These are phyloP conservation scores for Nothocercus julius DNA, from an alignment of 2,113 vertebrate species.

Conservation along the genomic window DNA sequence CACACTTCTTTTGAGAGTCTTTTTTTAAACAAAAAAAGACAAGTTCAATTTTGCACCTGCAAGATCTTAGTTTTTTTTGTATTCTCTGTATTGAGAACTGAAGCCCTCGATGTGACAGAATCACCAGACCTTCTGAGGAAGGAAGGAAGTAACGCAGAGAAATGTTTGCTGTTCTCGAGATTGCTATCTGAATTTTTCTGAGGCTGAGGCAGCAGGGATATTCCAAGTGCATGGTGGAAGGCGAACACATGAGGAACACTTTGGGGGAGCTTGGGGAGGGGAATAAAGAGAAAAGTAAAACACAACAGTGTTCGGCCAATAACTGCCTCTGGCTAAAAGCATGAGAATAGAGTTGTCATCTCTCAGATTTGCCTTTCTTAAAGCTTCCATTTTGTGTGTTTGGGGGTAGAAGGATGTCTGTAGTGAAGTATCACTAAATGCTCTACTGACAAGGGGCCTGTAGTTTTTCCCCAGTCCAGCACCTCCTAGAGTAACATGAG, in stretches of 20 bases:
- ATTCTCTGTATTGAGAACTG: conserved; percentile 72
- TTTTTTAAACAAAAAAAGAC: conserved; percentile 58
- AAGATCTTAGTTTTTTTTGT: conserved; percentile 76
- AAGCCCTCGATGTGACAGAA: conserved; percentile 68
- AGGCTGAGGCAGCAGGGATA: conserved; percentile 61
- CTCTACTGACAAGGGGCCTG: conserved; percentile 10
- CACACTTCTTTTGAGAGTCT: conserved; percentile 66
- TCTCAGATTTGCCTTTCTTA: conserved; percentile 60
- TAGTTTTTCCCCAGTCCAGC: background rate
- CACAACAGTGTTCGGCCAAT: background rate
- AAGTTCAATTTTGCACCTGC: conserved; percentile 83
- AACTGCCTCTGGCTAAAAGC: conserved; percentile 12
- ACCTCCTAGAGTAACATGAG: conserved; percentile 11
- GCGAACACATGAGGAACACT: conserved; percentile 39
- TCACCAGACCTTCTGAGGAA: conserved; percentile 78
- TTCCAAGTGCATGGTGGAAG: conserved; percentile 57
- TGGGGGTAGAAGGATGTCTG: background rate
- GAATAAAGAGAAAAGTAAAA: background rate
- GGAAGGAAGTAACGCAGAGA: conserved; percentile 77
- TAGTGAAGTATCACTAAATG: conserved; percentile 2
- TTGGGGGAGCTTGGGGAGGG: conserved; percentile 25
- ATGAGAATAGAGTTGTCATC: conserved; percentile 53
- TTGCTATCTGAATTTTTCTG: conserved; percentile 70
- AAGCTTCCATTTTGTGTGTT: conserved; percentile 54
- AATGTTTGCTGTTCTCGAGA: conserved; percentile 71